phyloP scores from a whole-genome alignment of 2,888 invertebrate genomes.

The Thymelicus sylvestris region DNA sequence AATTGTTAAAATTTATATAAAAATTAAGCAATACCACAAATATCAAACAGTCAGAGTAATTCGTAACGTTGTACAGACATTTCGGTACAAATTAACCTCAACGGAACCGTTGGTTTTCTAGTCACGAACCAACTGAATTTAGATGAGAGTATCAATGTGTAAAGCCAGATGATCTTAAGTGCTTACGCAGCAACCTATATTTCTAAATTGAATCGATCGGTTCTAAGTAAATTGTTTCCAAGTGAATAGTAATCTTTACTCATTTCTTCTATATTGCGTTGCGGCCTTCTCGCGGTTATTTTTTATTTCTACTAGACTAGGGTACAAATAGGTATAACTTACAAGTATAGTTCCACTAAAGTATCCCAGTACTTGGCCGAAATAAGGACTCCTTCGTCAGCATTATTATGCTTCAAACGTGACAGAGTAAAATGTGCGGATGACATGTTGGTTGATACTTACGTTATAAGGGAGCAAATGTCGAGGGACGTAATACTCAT shows the following conservation, averaged over 20 bases:
- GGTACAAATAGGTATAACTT: too few species aligned
- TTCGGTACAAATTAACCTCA: conserved; percentile 37
- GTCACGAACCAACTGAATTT: conserved; percentile 75
- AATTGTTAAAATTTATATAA: not conserved
- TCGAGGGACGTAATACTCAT: not conserved
- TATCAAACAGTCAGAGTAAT: conserved; percentile 20
- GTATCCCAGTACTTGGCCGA: not conserved
- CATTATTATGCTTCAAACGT: not conserved
- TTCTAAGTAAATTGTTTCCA: conserved; percentile 9
- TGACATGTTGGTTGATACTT: conserved; percentile 3
- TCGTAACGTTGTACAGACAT: conserved; percentile 22
- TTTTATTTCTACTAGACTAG: too few species aligned
- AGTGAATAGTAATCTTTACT: too few species aligned
- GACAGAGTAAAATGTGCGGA: conserved; percentile 5
- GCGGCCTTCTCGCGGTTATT: too few species aligned
- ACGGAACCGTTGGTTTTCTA: conserved; percentile 27
- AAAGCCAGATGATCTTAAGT: conserved; percentile 53
- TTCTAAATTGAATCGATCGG: conserved; percentile 33
- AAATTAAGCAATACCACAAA: conserved; percentile 14
- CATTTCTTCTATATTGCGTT: too few species aligned
- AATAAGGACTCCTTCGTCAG: not conserved
- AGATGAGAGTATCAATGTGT: conserved; percentile 75
- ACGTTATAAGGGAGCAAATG: not conserved
- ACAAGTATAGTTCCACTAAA: not conserved
- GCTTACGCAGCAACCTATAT: conserved; percentile 31